Percentiles rank a stretch among this genome's conserved stretches.
Evolutionary conservation across 2,888 invertebrate genomes (phyloP).

Genomic region (Phortica okadai): DNA sequence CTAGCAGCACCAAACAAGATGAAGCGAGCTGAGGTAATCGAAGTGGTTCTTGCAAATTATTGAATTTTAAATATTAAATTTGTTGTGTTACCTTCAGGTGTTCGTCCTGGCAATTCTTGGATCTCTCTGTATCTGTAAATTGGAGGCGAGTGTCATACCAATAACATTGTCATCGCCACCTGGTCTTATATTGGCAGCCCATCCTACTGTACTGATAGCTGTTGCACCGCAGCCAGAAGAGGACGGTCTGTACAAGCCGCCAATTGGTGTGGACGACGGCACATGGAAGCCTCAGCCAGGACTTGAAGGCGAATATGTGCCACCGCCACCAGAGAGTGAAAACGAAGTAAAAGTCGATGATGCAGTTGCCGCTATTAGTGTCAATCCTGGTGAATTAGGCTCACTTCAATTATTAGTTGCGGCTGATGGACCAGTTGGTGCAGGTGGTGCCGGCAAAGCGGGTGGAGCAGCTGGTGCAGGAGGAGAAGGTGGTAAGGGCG

Average conservation of each 20-base stretch:
- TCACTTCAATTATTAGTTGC: constrained; percentile 38
- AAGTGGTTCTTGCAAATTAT: not conserved
- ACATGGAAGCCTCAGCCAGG: constrained; percentile 52
- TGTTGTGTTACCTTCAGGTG: constrained; percentile 41
- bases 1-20: constrained; percentile 34
- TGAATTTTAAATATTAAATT: no score
- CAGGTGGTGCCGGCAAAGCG: constrained; percentile 57
- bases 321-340: constrained; percentile 33
- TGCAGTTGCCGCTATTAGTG: constrained; percentile 33
- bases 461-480: constrained; percentile 53
- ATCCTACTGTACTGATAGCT: constrained; percentile 24
- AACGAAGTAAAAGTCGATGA: constrained; percentile 37
- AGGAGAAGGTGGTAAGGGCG: constrained; percentile 62
- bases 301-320: constrained; percentile 49
- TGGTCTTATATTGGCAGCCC: constrained; percentile 21
- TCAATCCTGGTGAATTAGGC: constrained; percentile 39
- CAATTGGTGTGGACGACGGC: constrained; percentile 51
- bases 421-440: constrained; percentile 50
- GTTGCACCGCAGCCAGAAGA: constrained; percentile 33
- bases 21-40: constrained; percentile 48
- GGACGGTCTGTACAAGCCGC: constrained; percentile 50
- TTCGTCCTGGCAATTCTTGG: constrained; percentile 44
- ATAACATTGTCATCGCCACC: not conserved
- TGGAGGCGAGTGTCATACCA: constrained; percentile 26
- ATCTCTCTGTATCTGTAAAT: constrained; percentile 33